These are phyloP conservation scores for Allygus modestus DNA, from an alignment of 2,888 invertebrate genomes.

Conservation along the genomic window DNA sequence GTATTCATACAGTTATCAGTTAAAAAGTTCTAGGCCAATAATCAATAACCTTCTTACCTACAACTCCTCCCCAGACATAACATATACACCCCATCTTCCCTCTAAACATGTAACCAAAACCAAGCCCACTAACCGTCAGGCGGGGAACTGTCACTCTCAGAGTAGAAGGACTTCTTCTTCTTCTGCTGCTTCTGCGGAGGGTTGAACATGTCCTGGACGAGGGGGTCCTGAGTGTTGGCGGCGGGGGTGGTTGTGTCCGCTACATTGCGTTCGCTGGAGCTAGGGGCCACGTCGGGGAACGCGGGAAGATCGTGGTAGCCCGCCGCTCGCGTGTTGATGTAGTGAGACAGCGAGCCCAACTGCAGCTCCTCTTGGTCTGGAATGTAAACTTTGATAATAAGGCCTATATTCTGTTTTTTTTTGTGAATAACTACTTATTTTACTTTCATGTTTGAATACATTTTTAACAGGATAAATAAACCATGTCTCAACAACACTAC, in stretches of 20 bases:
- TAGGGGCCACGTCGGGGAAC: slow-evolving; percentile 87
- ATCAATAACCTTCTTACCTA: no score
- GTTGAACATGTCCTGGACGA: slow-evolving; percentile 71
- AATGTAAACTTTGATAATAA: slow-evolving; percentile 61
- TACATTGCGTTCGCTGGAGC: slow-evolving; percentile 87
- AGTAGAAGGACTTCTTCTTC: slow-evolving; percentile 83
- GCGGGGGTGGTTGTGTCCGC: slow-evolving; percentile 75
- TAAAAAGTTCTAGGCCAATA: no score
- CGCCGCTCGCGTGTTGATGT: slow-evolving; percentile 89
- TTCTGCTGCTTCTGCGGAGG: slow-evolving; percentile 71
- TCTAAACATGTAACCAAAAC: no score
- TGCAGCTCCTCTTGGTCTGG: slow-evolving; percentile 92
- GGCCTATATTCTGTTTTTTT: no score
- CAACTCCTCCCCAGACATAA: no score
- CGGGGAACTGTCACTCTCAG: slow-evolving; percentile 76
- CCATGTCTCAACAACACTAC: no score
- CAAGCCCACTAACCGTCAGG: slow-evolving; percentile 70
- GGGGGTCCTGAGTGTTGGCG: slow-evolving; percentile 71
- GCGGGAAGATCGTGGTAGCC: slow-evolving; percentile 94
- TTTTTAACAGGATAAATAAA: no score
- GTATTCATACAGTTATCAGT: no score
- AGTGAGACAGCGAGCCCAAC: slow-evolving; percentile 96
- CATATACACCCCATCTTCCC: no score
- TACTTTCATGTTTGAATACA: no score
- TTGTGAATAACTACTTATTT: no score